A percentile compares a stretch with the other conserved stretches of the same genome.
Conservation (phyloP, 1,140 invertebrate genomes). For the Pseudobourletiella spinata region DNA sequence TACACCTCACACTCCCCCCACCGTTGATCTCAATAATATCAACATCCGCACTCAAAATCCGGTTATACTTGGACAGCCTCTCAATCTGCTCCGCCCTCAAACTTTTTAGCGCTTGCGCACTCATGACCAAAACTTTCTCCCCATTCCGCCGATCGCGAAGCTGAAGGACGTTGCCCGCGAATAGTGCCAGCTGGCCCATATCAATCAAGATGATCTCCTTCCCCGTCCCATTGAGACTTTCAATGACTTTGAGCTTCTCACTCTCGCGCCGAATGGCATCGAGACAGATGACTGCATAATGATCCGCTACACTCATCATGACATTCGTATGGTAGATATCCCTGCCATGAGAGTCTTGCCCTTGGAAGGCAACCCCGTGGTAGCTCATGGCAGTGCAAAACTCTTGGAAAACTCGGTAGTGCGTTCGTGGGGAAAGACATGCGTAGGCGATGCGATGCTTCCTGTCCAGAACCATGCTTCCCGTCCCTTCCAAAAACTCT, state of each 20-base stretch:
- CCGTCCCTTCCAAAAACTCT: slow-evolving; percentile 36
- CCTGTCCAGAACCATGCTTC: slow-evolving; percentile 34
- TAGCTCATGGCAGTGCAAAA: slow-evolving; percentile 27
- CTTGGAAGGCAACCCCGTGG: slow-evolving; percentile 17
- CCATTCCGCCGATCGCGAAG: slow-evolving; percentile 7
- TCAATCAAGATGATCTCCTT: slow-evolving; percentile 30
- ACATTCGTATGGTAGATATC: slow-evolving; percentile 37
- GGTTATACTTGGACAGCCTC: slow-evolving; percentile 15
- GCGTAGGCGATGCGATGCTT: slow-evolving; percentile 30
- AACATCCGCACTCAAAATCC: slow-evolving; percentile 27
- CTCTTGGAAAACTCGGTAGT: slow-evolving; percentile 20
- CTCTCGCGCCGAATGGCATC: slow-evolving; percentile 23
- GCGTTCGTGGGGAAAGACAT: slow-evolving; percentile 21
- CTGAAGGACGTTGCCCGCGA: slow-evolving; percentile 36
- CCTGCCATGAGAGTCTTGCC: slow-evolving; percentile 11
- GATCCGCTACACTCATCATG: slow-evolving; percentile 33
- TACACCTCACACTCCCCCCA: slow-evolving; percentile 36
- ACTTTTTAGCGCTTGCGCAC: slow-evolving; percentile 20
- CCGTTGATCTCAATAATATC: slow-evolving; percentile 34
- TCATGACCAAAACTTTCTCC: slow-evolving; percentile 29
- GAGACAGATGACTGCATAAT: slow-evolving; percentile 30
- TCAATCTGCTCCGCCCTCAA: slow-evolving; percentile 27
- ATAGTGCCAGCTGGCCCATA: slow-evolving; percentile 29
- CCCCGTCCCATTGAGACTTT: slow-evolving; percentile 15
- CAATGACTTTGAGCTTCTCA: slow-evolving; percentile 12